Percentiles rank a stretch among this genome's conserved stretches.
phyloP scores from a whole-genome alignment of 1,140 invertebrate species.

The Drosophila chauvacae region DNA sequence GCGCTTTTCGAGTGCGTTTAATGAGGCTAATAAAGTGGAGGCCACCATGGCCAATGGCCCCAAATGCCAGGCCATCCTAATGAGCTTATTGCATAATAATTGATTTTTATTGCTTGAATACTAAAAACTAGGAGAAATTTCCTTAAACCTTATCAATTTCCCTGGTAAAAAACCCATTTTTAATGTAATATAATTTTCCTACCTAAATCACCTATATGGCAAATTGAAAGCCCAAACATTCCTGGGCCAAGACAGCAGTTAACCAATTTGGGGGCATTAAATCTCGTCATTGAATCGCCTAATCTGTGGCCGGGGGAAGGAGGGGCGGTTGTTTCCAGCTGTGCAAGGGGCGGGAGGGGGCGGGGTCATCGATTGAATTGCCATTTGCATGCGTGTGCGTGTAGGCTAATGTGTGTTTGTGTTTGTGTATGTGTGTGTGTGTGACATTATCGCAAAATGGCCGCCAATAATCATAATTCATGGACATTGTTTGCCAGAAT shows the following conservation, averaged over 20 bases:
- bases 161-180: not conserved
- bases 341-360: not conserved
- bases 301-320: constrained; percentile 24
- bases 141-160: not conserved
- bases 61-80: constrained; percentile 21
- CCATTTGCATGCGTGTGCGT: constrained; percentile 48
- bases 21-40: constrained; percentile 72
- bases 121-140: not conserved
- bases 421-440: constrained; percentile 5
- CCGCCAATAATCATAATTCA: constrained; percentile 67
- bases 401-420: not conserved
- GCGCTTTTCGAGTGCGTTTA: constrained; percentile 66
- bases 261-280: constrained; percentile 51
- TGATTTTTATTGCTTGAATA: constrained; percentile 58
- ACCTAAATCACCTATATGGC: constrained; percentile 8
- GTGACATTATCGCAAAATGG: constrained; percentile 64
- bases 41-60: constrained; percentile 7
- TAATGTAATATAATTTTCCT: constrained; percentile 7
- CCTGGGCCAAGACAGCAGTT: constrained; percentile 29
- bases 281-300: constrained; percentile 50
- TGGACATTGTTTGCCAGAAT: constrained; percentile 54
- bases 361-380: constrained; percentile 58
- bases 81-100: constrained; percentile 72
- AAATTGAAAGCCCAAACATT: constrained; percentile 11
- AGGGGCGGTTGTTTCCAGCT: not conserved